phyloP scores from a whole-genome alignment of 2,113 vertebrate genomes.

The Hypomesus transpacificus region DNA sequence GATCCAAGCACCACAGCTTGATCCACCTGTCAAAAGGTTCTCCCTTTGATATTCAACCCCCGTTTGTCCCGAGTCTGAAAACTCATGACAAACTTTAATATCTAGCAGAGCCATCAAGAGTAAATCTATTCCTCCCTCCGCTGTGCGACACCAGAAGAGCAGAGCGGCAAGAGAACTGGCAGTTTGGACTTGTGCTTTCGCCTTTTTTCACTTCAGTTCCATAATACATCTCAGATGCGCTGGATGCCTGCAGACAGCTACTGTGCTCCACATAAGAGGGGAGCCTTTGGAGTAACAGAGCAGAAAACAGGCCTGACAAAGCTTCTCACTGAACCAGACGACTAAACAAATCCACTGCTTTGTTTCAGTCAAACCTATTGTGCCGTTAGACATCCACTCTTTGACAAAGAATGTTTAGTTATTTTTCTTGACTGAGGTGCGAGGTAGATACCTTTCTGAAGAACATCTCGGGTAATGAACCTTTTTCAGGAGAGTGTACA shows the following conservation, averaged over 20 bases:
- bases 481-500: background rate
- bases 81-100: conserved; percentile 27
- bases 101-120: conserved; percentile 15
- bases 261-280: conserved; percentile 19
- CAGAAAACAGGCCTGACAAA: conserved; percentile 36
- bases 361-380: conserved; percentile 20
- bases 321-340: conserved; percentile 8
- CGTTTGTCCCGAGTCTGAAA: conserved; percentile 3
- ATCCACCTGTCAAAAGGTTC: too few species aligned
- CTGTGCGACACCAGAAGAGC: conserved; percentile 7
- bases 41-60: too few species aligned
- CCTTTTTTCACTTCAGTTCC: background rate
- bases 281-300: conserved; percentile 35
- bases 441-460: background rate
- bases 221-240: conserved; percentile 19
- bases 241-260: conserved; percentile 32
- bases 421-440: background rate
- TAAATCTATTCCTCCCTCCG: background rate
- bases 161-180: conserved; percentile 8
- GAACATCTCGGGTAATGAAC: too few species aligned
- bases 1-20: too few species aligned
- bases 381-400: background rate
- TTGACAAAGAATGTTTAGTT: background rate
- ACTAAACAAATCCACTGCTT: conserved; percentile 18
- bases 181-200: conserved; percentile 15